Conservation (phyloP, 2,113 vertebrate species). For the Peromyscus leucopus region DNA sequence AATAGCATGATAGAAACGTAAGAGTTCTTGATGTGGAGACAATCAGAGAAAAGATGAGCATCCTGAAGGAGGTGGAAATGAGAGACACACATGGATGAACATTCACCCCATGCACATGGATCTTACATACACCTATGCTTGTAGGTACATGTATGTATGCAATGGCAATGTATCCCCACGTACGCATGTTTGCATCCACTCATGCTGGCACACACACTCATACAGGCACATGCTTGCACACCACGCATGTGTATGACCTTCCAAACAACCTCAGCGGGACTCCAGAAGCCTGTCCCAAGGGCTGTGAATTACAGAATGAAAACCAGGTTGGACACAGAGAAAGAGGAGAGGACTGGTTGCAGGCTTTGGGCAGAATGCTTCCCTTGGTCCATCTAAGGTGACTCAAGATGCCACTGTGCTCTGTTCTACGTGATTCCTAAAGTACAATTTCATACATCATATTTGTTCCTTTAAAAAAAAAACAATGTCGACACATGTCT, state of each 20-base stretch:
- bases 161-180: background rate
- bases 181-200: background rate
- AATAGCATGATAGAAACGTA: background rate
- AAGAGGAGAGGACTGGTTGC: background rate
- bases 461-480: slow-evolving; percentile 17
- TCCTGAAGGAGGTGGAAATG: background rate
- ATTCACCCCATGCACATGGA: background rate
- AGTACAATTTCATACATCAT: slow-evolving; percentile 10
- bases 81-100: background rate
- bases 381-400: background rate
- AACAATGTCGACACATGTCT: slow-evolving; percentile 48
- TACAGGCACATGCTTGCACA: background rate
- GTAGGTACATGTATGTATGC: background rate
- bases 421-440: background rate
- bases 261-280: background rate
- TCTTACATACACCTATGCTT: background rate
- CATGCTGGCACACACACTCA: background rate
- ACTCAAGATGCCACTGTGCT: background rate
- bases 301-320: background rate
- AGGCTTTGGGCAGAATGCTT: background rate
- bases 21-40: background rate
- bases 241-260: background rate
- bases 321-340: background rate
- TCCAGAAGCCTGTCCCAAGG: background rate
- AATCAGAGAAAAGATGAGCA: background rate